Evolutionary conservation across 2,888 invertebrate genomes (phyloP), one percentile per base, ranked within the genome.

Genomic region (Plemyria rubiginata): DNA sequence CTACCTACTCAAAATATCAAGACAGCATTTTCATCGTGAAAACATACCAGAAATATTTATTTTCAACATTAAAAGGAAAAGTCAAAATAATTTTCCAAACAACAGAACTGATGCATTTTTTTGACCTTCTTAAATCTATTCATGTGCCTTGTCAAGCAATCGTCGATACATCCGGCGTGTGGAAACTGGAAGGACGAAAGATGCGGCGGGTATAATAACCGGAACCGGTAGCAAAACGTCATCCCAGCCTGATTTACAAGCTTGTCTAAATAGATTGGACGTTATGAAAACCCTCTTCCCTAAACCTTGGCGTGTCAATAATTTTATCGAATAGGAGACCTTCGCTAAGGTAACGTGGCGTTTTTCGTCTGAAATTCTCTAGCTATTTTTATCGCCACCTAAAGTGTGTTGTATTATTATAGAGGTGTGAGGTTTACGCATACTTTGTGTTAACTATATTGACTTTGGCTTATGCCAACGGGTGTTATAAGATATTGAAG

Each of bases 141-240:
- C 51, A 60, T 56, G 62, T 65, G 60, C 55, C 55, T 56, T 65
- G 48, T 67, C 48, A 60, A 68, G 67, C 67, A 68, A 68, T 71
- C 71, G 52, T 70, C 48, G 63, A 68, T 67, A 68, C 70, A 68
- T 71, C 70, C 71, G 68, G 51, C 46, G 49, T 70, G 59, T 67
- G 61, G 71, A n/a, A n/a, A n/a, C n/a, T n/a, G n/a, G n/a, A 63
- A 65, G 64, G 64, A 59, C 61, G 70, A 62, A 65, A 66, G 66
- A 69, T 66, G 67, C 55, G 63, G 64, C 66, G 56, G 60, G 68
- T 64, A 64, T 70, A 70, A 70, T 67, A 71, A 71, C 71, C 65
- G 70, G 70, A 68, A 70, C 71, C 71, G 70, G 70, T 68, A 68
- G 67, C 62, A 65, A 67, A 65, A 67, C 68, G 71, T 65, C 70